These are phyloP conservation scores for mouse (Mus musculus) DNA, from an alignment of 2,113 vertebrate species.

Conservation along the genomic window DNA sequence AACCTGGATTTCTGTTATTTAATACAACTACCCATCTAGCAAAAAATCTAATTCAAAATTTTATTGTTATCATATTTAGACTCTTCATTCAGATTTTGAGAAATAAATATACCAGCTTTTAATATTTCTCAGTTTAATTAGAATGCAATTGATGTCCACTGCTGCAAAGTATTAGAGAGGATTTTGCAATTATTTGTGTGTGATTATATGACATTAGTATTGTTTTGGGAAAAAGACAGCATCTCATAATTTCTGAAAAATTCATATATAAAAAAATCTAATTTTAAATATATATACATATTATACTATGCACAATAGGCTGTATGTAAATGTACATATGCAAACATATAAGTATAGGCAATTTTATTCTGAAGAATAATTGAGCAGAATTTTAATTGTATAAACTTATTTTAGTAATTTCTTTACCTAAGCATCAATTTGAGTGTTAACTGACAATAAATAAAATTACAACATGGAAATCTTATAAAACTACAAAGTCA, in stretches of 20 bases:
- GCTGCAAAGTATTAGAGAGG: slow-evolving; percentile 50
- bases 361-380: neutral
- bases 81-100: slow-evolving; percentile 58
- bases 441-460: neutral
- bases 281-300: neutral
- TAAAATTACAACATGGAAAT: neutral
- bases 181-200: slow-evolving; percentile 53
- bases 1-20: slow-evolving; percentile 66
- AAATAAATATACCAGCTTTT: slow-evolving; percentile 70
- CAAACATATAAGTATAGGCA: neutral
- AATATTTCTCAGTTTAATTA: slow-evolving; percentile 74
- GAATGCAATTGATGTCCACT: slow-evolving; percentile 59
- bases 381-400: neutral
- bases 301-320: no score
- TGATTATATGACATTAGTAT: neutral
- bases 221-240: neutral
- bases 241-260: neutral
- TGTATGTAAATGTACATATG: neutral
- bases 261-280: neutral
- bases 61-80: slow-evolving; percentile 78
- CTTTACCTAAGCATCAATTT: neutral
- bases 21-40: slow-evolving; percentile 65
- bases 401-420: neutral
- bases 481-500: neutral
- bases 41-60: slow-evolving; percentile 70